Evolutionary conservation across 2,113 vertebrate genomes (phyloP).

Genomic region (Thinocorus orbignyianus): DNA sequence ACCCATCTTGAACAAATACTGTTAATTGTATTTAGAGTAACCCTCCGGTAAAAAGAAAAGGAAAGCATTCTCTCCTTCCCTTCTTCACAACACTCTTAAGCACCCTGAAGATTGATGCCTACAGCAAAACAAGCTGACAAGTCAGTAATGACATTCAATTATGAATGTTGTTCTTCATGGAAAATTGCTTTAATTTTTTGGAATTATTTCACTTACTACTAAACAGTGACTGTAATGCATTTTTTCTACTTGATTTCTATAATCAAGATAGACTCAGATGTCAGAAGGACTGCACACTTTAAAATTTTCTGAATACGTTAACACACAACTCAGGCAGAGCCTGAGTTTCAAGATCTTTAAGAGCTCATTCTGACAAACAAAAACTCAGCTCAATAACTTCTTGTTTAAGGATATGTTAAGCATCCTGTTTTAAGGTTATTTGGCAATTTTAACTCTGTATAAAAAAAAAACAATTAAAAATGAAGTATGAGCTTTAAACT

Average conservation of each 20-base stretch:
- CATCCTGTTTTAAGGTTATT: background rate
- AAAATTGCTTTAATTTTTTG: background rate
- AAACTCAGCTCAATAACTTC: too few relatives aligned
- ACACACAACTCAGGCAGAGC: background rate
- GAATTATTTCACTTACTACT: background rate
- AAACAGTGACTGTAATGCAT: background rate
- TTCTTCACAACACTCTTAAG: background rate
- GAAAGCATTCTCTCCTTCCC: background rate
- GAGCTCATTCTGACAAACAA: background rate
- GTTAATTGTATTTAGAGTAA: background rate
- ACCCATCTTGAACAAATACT: background rate
- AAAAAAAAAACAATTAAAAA: background rate
- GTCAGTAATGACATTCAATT: background rate
- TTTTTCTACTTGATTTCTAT: slow-evolving; percentile 3
- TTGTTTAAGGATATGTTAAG: too few relatives aligned
- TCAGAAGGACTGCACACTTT: background rate
- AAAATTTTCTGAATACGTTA: background rate
- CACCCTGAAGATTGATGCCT: background rate
- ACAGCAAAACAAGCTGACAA: background rate
- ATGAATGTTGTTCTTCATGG: background rate
- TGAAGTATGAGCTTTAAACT: background rate
- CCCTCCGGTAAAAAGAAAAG: background rate
- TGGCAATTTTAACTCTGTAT: background rate
- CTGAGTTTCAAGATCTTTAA: background rate
- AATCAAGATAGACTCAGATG: background rate